phyloP scores from a whole-genome alignment of 2,888 invertebrate genomes.

The Drosophila planitibia region DNA sequence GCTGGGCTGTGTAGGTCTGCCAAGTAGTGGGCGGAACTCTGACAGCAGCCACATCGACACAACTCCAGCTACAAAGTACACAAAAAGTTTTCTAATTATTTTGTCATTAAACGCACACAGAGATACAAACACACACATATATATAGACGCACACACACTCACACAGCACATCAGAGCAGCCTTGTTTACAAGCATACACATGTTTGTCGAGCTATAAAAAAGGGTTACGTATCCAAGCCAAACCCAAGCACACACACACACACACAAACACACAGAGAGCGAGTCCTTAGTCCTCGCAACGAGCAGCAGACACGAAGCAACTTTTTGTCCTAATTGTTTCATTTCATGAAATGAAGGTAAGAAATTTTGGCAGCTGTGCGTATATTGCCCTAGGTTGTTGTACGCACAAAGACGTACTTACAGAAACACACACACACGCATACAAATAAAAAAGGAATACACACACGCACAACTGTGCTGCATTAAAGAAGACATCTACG shows the following conservation, averaged over 20 bases:
- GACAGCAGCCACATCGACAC: constrained; percentile 54
- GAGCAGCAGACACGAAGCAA: constrained; percentile 69
- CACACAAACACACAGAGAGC: constrained; percentile 19
- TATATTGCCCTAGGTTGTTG: constrained; percentile 77
- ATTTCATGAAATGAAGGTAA: constrained; percentile 80
- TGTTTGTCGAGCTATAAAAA: constrained; percentile 78
- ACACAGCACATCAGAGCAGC: constrained; percentile 47
- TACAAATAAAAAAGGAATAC: constrained; percentile 3
- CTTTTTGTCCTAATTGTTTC: constrained; percentile 81
- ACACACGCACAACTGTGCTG: constrained; percentile 45
- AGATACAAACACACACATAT: constrained; percentile 24
- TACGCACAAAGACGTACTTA: constrained; percentile 50
- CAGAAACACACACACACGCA: constrained; percentile 7
- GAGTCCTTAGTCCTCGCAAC: constrained; percentile 54
- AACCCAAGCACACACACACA: constrained; percentile 46
- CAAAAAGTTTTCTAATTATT: constrained; percentile 85
- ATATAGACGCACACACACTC: constrained; percentile 37
- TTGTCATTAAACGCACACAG: constrained; percentile 84
- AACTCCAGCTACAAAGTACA: constrained; percentile 77
- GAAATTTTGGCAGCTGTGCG: constrained; percentile 81
- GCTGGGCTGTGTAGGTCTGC: not conserved
- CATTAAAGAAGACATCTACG: constrained; percentile 78
- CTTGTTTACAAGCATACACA: constrained; percentile 73
- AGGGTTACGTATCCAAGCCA: constrained; percentile 77
- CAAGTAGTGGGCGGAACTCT: constrained; percentile 28